A percentile compares a stretch with the other conserved stretches of the same genome.
Conservation (phyloP, 1,140 invertebrate genomes). For the Drosophila teissieri region DNA sequence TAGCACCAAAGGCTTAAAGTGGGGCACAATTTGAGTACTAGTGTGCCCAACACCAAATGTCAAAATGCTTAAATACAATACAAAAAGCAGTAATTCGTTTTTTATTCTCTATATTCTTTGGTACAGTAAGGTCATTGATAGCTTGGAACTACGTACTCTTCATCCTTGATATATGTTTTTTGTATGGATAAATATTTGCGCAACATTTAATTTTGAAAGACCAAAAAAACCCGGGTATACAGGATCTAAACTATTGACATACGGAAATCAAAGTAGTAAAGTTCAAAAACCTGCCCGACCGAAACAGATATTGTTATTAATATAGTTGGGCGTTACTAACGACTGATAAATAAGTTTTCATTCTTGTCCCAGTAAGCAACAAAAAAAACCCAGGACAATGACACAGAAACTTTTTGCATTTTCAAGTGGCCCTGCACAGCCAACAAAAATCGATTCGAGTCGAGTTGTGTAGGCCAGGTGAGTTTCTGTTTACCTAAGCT, state of each 20-base stretch:
- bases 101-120: neutral
- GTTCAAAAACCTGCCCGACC: conserved; percentile 15
- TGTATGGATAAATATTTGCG: conserved; percentile 40
- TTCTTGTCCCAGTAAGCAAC: neutral
- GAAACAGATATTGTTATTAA: conserved; percentile 22
- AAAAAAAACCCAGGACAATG: conserved; percentile 57
- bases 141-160: conserved; percentile 30
- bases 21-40: neutral
- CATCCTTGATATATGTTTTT: conserved; percentile 14
- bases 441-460: conserved; percentile 27
- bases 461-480: conserved; percentile 34
- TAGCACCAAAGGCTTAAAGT: neutral
- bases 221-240: conserved; percentile 30
- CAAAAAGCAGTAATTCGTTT: neutral
- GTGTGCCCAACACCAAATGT: neutral
- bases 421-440: conserved; percentile 37
- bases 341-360: conserved; percentile 6
- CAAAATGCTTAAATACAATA: neutral
- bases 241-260: neutral
- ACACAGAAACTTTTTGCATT: conserved; percentile 50
- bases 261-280: neutral
- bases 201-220: conserved; percentile 69
- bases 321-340: conserved; percentile 3
- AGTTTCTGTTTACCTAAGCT: conserved; percentile 25
- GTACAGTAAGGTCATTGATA: neutral